Evolutionary conservation across 35 echinoderm and acorn worm genomes (phyloP).

Genomic region (Lytechinus pictus): DNA sequence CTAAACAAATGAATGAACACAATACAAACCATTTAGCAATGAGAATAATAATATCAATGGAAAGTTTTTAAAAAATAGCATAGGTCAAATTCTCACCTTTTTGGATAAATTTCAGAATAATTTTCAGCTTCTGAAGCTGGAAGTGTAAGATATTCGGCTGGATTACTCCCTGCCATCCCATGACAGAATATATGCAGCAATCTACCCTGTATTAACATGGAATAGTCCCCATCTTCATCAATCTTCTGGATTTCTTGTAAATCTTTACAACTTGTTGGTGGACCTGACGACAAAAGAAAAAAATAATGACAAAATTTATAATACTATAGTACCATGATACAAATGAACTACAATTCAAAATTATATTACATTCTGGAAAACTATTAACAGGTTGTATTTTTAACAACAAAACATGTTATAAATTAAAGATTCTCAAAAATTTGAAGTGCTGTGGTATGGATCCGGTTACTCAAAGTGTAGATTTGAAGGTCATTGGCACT

Average conservation of each 20-base stretch:
- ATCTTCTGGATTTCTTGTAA: slow-evolving; percentile 65
- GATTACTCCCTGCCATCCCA: slow-evolving; percentile 68
- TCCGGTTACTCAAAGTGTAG: neutral
- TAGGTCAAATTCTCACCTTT: slow-evolving; percentile 63
- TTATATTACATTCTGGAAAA: no score
- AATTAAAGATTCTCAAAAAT: neutral
- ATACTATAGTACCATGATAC: no score
- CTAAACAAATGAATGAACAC: no score
- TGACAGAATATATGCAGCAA: slow-evolving; percentile 85
- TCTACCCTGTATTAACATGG: slow-evolving; percentile 76
- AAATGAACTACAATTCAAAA: no score
- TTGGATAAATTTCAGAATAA: slow-evolving; percentile 97
- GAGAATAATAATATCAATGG: neutral
- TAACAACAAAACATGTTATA: no score
- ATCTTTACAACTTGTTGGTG: slow-evolving; percentile 84
- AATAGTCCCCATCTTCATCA: slow-evolving; percentile 76
- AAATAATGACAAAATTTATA: neutral
- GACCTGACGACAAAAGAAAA: slow-evolving; percentile 55
- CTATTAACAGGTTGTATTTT: no score
- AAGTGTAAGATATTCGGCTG: slow-evolving; percentile 80
- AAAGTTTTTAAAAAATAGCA: neutral
- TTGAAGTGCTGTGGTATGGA: neutral
- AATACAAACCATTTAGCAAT: neutral
- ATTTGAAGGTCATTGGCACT: neutral
- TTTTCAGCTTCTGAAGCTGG: slow-evolving; percentile 87